Evolutionary conservation across 2,113 vertebrate genomes (phyloP).

Genomic region (Chelonoidis abingdonii): DNA sequence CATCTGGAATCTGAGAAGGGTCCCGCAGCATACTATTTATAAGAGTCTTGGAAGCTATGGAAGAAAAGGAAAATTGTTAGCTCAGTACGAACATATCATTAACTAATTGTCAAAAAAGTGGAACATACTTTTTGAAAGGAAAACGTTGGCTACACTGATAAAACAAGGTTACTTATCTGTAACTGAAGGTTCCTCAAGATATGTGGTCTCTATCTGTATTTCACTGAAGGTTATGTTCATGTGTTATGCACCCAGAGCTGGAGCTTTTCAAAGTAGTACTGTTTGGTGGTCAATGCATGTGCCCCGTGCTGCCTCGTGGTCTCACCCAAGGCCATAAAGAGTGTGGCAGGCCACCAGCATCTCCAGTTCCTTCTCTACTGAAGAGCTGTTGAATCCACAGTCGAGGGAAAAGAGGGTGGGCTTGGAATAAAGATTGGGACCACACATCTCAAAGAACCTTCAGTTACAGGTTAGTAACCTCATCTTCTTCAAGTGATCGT

Average conservation of each 20-base stretch:
- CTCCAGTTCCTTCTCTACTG: neutral
- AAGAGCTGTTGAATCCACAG: neutral
- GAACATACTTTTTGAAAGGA: slow-evolving; percentile 40
- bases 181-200: neutral
- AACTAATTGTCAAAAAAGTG: slow-evolving; percentile 42
- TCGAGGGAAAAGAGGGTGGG: neutral
- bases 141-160: neutral
- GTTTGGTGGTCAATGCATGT: neutral
- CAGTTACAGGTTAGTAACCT: too few relatives aligned
- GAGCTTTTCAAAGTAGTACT: neutral
- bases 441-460: too few relatives aligned
- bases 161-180: neutral
- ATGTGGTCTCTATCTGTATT: neutral
- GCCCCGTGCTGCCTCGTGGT: too few relatives aligned
- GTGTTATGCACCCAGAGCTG: neutral
- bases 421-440: neutral
- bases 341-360: neutral
- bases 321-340: neutral
- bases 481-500: too few relatives aligned
- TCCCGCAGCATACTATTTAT: slow-evolving; percentile 95
- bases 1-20: slow-evolving; percentile 93
- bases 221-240: neutral
- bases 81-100: slow-evolving; percentile 64
- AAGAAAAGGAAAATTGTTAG: slow-evolving; percentile 72
- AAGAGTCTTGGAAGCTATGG: slow-evolving; percentile 89